Evolutionary conservation across 2,888 invertebrate genomes (phyloP).

Genomic region (Diarsia rubi): DNA sequence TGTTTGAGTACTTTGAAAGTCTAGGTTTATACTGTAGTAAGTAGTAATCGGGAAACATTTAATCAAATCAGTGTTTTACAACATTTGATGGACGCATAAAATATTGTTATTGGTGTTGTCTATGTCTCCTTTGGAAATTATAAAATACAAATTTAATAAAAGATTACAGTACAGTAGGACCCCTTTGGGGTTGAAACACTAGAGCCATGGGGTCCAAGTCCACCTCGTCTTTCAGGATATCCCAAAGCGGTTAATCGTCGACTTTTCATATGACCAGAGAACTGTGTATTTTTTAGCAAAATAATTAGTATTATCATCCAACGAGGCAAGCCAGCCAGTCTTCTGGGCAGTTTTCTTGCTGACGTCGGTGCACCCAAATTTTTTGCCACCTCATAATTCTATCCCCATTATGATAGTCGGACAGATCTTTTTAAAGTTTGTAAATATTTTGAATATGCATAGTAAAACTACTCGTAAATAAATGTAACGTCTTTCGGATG

Average conservation of each 20-base stretch:
- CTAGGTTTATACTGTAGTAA: neutral
- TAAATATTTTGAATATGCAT: neutral
- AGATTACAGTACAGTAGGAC: neutral
- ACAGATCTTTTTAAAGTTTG: neutral
- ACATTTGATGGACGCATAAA: neutral
- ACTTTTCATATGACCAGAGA: neutral
- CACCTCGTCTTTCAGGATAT: neutral
- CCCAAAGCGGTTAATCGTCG: neutral
- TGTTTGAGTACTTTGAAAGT: neutral
- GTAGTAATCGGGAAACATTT: neutral
- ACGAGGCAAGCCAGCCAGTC: neutral
- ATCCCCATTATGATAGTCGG: neutral
- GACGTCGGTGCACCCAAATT: neutral
- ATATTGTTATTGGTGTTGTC: neutral
- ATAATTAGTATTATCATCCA: neutral
- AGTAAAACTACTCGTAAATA: neutral
- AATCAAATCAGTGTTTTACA: neutral
- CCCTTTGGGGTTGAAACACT: neutral
- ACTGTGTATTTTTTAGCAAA: neutral
- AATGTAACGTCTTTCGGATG: neutral
- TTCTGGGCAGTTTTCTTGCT: neutral
- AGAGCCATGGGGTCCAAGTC: neutral
- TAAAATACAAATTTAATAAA: neutral
- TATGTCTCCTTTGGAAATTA: neutral
- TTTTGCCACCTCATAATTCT: neutral